Evolutionary conservation across 2,888 invertebrate species (phyloP).

Genomic region (Drosophila helvetica): DNA sequence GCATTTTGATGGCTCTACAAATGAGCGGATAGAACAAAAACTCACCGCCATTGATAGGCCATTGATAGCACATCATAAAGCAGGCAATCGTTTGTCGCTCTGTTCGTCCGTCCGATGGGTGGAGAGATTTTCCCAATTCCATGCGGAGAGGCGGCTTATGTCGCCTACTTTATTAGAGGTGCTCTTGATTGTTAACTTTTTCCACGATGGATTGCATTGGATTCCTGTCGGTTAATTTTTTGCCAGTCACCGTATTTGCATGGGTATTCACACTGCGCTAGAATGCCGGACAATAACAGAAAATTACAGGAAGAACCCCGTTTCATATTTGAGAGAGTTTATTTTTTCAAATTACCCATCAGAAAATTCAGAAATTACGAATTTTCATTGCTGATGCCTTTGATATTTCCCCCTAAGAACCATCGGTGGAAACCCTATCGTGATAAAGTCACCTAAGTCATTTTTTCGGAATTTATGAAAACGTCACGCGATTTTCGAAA

Average conservation of each 20-base stretch:
- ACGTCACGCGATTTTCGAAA: conserved; percentile 77
- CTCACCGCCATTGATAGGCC: conserved; percentile 66
- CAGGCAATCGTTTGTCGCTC: conserved; percentile 63
- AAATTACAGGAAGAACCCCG: no score
- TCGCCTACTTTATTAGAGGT: conserved; percentile 42
- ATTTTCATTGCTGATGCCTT: no score
- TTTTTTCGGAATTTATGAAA: conserved; percentile 53
- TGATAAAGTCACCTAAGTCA: conserved; percentile 47
- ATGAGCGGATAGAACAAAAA: conserved; percentile 67
- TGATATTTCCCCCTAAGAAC: not conserved
- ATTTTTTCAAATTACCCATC: no score
- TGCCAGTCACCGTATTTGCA: no score
- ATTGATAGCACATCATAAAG: conserved; percentile 77
- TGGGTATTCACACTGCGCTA: no score
- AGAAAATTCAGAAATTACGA: not conserved
- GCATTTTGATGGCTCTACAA: conserved; percentile 78
- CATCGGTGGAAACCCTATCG: not conserved
- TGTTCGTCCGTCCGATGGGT: conserved; percentile 1
- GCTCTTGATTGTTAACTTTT: not conserved
- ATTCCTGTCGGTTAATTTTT: no score
- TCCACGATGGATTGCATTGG: no score
- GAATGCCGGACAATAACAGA: no score
- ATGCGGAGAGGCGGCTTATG: conserved; percentile 21
- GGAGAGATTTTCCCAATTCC: not conserved
- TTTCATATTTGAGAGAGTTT: no score